These are phyloP conservation scores for Delia radicum DNA, from an alignment of 1,140 invertebrate genomes.

Conservation along the genomic window DNA sequence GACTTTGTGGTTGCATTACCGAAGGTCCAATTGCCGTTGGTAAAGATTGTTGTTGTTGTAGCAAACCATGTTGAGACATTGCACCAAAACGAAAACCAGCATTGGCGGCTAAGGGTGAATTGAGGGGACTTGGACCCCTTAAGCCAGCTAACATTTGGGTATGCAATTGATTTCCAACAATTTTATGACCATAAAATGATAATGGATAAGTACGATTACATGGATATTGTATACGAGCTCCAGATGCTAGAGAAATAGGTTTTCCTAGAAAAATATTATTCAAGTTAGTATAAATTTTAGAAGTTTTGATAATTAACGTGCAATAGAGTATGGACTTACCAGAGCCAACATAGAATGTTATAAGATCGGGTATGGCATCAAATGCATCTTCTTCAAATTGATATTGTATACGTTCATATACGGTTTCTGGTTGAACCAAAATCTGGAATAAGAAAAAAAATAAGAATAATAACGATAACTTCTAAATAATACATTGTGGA, in stretches of 20 bases:
- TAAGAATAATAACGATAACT: conserved; percentile 30
- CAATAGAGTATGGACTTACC: too few relatives aligned
- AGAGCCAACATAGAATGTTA: conserved; percentile 92
- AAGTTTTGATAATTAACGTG: neutral
- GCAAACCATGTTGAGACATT: neutral
- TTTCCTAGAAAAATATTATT: conserved; percentile 47
- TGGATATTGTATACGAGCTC: conserved; percentile 80
- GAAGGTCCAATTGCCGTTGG: neutral
- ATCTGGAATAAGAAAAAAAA: conserved; percentile 61
- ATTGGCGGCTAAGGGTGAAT: conserved; percentile 41
- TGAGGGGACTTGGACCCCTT: conserved; percentile 45
- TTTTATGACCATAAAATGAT: conserved; percentile 55
- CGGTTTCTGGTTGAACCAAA: conserved; percentile 82
- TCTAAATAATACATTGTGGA: too few relatives aligned
- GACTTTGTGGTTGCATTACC: conserved; percentile 39
- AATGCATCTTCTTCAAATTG: conserved; percentile 94
- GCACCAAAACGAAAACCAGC: conserved; percentile 45
- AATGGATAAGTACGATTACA: conserved; percentile 71
- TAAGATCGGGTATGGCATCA: conserved; percentile 88
- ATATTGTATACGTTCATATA: conserved; percentile 88
- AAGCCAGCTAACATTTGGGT: conserved; percentile 50
- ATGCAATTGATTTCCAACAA: conserved; percentile 51
- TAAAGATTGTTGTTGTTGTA: conserved; percentile 27
- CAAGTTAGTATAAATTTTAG: neutral
- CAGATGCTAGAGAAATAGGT: conserved; percentile 83